A percentile compares a stretch with the other conserved stretches of the same genome.
Evolutionary conservation across 2,797 vertebrate genomes (phyloP).

Genomic region (Buceros bicornis): DNA sequence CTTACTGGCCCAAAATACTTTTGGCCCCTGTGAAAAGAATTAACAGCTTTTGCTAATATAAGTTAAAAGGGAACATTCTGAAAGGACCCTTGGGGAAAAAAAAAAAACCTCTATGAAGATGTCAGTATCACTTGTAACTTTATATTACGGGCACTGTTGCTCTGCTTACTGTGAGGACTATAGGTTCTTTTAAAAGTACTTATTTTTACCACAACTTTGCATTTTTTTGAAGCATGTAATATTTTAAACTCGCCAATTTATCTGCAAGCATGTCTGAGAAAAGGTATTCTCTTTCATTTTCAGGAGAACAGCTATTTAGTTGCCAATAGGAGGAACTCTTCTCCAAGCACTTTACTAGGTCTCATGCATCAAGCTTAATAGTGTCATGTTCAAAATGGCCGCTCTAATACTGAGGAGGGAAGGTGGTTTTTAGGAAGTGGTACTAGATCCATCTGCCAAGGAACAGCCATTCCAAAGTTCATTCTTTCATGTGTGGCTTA

Average conservation of each 20-base stretch:
- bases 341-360: background rate
- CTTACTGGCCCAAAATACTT: background rate
- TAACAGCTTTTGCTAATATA: background rate
- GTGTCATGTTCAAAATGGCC: background rate
- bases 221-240: background rate
- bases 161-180: background rate
- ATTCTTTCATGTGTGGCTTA: background rate
- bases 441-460: background rate
- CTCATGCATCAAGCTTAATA: background rate
- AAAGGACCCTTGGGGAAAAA: background rate
- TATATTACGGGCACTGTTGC: background rate
- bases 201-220: background rate
- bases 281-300: background rate
- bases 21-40: background rate
- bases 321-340: background rate
- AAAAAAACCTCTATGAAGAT: background rate
- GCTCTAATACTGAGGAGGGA: background rate
- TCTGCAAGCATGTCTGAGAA: background rate
- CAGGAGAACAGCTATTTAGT: background rate
- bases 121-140: background rate
- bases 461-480: fast-evolving
- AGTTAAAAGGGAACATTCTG: background rate
- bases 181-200: background rate
- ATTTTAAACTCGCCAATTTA: background rate
- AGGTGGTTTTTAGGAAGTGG: background rate